A percentile compares a stretch with the other conserved stretches of the same genome.
Evolutionary conservation across 2,888 invertebrate species (phyloP).

Genomic region (Ligdia adustata): DNA sequence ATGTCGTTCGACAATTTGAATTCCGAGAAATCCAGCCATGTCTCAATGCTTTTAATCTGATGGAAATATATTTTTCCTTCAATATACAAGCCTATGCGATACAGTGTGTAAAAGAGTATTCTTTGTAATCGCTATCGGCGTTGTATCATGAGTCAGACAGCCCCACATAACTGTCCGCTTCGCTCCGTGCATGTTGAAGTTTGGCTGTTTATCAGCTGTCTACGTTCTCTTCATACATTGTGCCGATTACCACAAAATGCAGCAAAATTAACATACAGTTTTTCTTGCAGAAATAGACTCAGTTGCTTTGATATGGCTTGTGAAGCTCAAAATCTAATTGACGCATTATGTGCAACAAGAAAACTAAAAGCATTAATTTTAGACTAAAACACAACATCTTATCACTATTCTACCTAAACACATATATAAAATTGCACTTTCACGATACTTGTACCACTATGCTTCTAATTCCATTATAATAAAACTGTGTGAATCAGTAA

Average conservation of each 20-base stretch:
- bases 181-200: not conserved
- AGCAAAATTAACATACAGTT: not conserved
- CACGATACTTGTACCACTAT: too few relatives aligned
- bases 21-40: not conserved
- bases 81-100: not conserved
- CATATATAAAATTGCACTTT: too few relatives aligned
- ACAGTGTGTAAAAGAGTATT: not conserved
- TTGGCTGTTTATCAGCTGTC: not conserved
- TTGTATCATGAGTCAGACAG: not conserved
- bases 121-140: not conserved
- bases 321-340: too few relatives aligned
- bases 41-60: not conserved
- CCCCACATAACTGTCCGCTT: not conserved
- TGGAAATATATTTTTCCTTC: not conserved
- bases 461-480: too few relatives aligned
- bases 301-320: not conserved
- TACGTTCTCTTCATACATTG: too few relatives aligned
- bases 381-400: too few relatives aligned
- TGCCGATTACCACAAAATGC: not conserved
- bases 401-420: too few relatives aligned
- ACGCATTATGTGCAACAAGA: too few relatives aligned
- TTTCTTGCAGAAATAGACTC: not conserved
- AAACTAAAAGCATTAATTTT: too few relatives aligned
- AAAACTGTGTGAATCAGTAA: too few relatives aligned
- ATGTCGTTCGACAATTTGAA: conserved; percentile 42